Percentiles rank a stretch among this genome's conserved stretches.
Evolutionary conservation across 2,888 invertebrate genomes (phyloP).

Genomic region (Euphydryas editha): DNA sequence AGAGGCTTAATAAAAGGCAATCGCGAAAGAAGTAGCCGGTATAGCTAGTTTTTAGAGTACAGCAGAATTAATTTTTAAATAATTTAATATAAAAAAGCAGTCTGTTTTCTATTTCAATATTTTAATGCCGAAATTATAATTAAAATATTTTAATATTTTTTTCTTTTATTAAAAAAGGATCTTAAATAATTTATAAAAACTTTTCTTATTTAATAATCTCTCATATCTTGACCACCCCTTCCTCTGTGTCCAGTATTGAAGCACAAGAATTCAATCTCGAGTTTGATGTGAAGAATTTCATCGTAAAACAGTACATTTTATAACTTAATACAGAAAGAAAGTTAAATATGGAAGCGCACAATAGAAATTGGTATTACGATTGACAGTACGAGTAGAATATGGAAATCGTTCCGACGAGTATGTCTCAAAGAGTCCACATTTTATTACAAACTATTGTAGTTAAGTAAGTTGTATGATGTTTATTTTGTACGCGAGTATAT

Average conservation of each 20-base stretch:
- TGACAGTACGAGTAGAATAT: not conserved
- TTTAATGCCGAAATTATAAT: too few relatives aligned
- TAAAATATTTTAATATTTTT: not conserved
- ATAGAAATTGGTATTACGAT: not conserved
- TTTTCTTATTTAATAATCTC: conserved; percentile 12
- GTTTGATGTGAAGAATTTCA: conserved; percentile 38
- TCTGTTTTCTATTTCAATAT: too few relatives aligned
- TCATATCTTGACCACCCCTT: conserved; percentile 9
- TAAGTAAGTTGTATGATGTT: too few relatives aligned
- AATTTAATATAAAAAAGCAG: too few relatives aligned
- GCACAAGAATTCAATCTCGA: conserved; percentile 38
- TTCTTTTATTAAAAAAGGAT: too few relatives aligned
- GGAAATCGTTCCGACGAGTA: not conserved
- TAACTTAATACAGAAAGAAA: conserved; percentile 28
- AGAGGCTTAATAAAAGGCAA: too few relatives aligned
- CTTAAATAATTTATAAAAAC: too few relatives aligned
- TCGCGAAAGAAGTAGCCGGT: too few relatives aligned
- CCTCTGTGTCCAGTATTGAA: conserved; percentile 31
- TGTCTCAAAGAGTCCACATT: not conserved
- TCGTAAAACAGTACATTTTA: conserved; percentile 37
- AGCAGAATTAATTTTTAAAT: too few relatives aligned
- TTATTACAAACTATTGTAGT: not conserved
- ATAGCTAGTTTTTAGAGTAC: too few relatives aligned
- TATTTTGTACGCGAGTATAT: too few relatives aligned
- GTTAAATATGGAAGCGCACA: conserved; percentile 3